Base-by-base conservation (phyloP, 2,888 invertebrate species). In the Onchidella celtica region DNA sequence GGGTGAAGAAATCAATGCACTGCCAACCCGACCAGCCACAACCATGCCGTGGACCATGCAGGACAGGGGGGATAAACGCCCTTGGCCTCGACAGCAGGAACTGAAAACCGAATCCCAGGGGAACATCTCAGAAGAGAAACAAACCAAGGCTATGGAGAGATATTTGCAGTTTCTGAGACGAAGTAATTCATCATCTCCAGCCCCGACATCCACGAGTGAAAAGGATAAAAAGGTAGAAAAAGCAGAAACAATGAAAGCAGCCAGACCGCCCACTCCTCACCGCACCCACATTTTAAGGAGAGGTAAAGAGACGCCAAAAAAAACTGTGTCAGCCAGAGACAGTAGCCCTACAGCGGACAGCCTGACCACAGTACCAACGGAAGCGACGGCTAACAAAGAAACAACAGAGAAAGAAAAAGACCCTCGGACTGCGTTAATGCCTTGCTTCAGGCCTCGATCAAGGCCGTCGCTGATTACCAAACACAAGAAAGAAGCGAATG, bases 101-200 rank as follows among this genome's bases (percentile, higher is more conserved):
- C 9, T 27, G 61, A 61, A 61, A 61, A 21, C 21, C 61, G 61
- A 61, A 61, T 24, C 24, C 4, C 61, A n/a, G n/a, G n/a, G 17
- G 17, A 61, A 24, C 36, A 27, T 74, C 61, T 24, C 1, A 0
- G 61, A 21, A 21, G 27, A 38, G 38, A 38, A 2, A 63, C 61
- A 14, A 27, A 9, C 32, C 2, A 78, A 38, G 32, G 78, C 78
- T 1, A 70, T 78, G 78, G 78, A 78, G 59, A 69, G 78, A 27
- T 78, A 78, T 32, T 9, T 70, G 47, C 66, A 70, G 69, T 78
- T 78, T 70, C 61, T 78, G 14, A 59, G 40, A 14, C 32, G 38
- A 9, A 63, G n/a, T 14, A 27, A 47, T 21, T 32, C 47, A 0
- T n/a, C n/a, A n/a, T n/a, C n/a, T n/a, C 32, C 66, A 17, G 14